Evolutionary conservation across 2,888 invertebrate species (phyloP), one percentile per base, ranked within the genome.

Genomic region (Lasioglossum lativentre): DNA sequence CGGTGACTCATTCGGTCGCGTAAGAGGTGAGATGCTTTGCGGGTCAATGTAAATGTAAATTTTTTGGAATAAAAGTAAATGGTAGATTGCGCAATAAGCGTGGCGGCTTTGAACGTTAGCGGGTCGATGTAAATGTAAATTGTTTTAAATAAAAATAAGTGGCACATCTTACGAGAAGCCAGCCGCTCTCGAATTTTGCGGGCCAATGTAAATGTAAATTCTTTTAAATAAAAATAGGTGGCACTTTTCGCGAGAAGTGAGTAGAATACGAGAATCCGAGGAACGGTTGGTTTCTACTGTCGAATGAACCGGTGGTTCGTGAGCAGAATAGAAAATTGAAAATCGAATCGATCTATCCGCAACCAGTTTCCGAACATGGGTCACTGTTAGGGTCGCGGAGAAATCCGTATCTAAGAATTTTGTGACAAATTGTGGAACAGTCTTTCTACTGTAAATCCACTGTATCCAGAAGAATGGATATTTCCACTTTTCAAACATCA

Each of bases 141-240:
- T 63, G 5, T 16, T n/a, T 63, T 27, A 14, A 30, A 30, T 63
- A 27, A 16, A 63, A 63, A 30, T 63, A 30, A 63, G 30, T 63
- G 16, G 59, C 6, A 63, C n/a, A 6, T 6, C 16, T 63, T 30
- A 16, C 56, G 5, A 5, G 27, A 63, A 30, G 14, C 27, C 5
- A 63, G 16, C 27, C 59, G 14, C 59, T 30, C 14, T 5, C 14
- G 27, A 30, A 30, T 16, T 30, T 27, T 10, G 59, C 59, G 5
- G 30, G 27, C 14, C 16, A 63, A 63, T 63, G 59, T 30, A 63
- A 63, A 63, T 63, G 59, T 63, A 30, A 63, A 63, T 63, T 63
- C 59, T 63, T 63, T 63, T 63, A 63, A 63, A 63, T 63, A 63
- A 63, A 63, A 30, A 63, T 63, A 30, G 63, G 16, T 30, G 16